Base-by-base conservation (phyloP, 1,140 invertebrate species). In the Polyergus mexicanus region DNA sequence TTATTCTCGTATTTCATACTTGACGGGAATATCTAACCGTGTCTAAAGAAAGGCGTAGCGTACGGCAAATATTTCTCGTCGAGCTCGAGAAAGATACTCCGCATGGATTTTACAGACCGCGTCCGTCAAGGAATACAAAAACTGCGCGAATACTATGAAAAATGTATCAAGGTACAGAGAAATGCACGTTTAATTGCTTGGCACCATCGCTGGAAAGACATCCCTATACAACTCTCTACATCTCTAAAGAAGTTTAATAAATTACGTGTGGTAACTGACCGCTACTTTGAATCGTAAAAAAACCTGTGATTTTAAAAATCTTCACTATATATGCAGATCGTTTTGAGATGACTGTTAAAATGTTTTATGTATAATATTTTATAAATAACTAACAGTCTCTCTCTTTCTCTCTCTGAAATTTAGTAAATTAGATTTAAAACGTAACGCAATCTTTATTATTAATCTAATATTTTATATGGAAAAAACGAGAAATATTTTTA, bases 1-100 rank as follows among this genome's bases (percentile, higher is more conserved):
- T 83, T 72, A 83, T 54, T 62, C 38, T 83, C 54, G 38, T 83
- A 83, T 83, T 83, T 83, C 54, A 60, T 83, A n/a, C 68, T 83
- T 83, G 78, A 62, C 78, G 66, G 54, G 72, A 83, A 83, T 81
- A 81, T 81, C 78, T 81, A 80, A 80, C 63, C 63, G 13, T 80
- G 56, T 69, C 77, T 80, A 83, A 83, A 83, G 78, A 83, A 83
- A 83, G 41, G 68, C 38, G 78, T 22, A 74, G 28, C 68, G 68
- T 62, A 83, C 54, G 38, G 68, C 78, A 83, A 83, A 83, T 72
- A 83, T 83, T 83, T 83, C 38, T 74, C 78, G 68, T 83, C 54
- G 28, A 22, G 68, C 25, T 47, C 25, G 13, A 35, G 41, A 22
- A 72, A 83, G 54, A 74, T 83, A 83, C 54, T 22, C 13, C 19